Evolutionary conservation across 2,113 vertebrate species (phyloP).

Genomic region (Nyctibius bracteatus): DNA sequence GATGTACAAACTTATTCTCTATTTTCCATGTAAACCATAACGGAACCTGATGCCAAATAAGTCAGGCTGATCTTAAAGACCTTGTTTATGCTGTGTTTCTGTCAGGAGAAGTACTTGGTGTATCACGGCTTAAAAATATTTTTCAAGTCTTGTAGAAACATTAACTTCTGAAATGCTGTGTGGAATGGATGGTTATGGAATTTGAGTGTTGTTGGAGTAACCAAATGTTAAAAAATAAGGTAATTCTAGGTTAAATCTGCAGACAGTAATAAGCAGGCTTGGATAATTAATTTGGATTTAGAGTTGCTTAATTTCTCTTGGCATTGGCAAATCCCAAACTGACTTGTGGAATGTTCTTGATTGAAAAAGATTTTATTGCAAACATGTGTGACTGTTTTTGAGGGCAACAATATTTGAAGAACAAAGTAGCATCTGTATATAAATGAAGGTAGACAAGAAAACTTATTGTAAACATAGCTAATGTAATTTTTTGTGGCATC

Average conservation of each 20-base stretch:
- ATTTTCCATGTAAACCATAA: background rate
- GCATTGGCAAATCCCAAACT: constrained; percentile 16
- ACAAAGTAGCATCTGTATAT: background rate
- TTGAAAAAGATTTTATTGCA: constrained; percentile 9
- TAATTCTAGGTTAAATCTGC: background rate
- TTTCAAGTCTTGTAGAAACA: background rate
- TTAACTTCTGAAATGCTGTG: background rate
- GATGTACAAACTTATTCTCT: background rate
- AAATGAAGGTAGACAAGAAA: background rate
- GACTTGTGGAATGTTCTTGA: constrained; percentile 11
- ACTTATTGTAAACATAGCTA: background rate
- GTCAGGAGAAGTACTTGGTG: background rate
- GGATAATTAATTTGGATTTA: constrained; percentile 13
- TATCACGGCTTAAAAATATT: background rate
- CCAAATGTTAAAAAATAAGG: background rate
- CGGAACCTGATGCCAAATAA: background rate
- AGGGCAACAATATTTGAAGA: background rate
- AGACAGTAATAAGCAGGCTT: background rate
- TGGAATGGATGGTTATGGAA: background rate
- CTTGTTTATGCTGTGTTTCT: background rate
- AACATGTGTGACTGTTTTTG: constrained; percentile 17
- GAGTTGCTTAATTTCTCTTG: constrained; percentile 41
- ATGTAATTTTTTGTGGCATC: background rate
- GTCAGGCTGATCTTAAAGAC: background rate
- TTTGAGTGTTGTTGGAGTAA: background rate